Base-by-base conservation (phyloP, 2,113 vertebrate genomes). In the Ancistrus triradiatus region DNA sequence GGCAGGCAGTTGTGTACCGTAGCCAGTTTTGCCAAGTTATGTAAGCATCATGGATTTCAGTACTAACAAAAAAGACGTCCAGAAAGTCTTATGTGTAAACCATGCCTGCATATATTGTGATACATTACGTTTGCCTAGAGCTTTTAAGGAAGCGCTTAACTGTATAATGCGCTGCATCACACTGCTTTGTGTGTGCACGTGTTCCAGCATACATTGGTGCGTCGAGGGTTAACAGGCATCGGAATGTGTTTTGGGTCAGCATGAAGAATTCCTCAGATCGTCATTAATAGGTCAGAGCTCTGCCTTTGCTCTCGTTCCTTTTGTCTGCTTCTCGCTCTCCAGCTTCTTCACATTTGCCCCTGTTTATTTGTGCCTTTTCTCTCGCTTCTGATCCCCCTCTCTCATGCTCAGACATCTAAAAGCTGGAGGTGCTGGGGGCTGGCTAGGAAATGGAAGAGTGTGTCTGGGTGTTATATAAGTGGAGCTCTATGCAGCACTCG, bases 191-290 rank as follows among this genome's bases (percentile, higher is more conserved):
- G 33, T 33, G 35, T 31, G 7, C 27, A 31, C 27, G 19, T 44
- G 13, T 59, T n/a, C 9, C 47, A 27, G 38, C 10, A 11, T 25
- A 48, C 52, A 72, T 70, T 70, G 77, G 82, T 58, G 31, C 69
- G 53, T 75, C 80, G 77, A 73, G 86, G 81, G 83, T 88, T 86
- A 85, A 85, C 75, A 77, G 82, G 77, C 68, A 69, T 57, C 81
- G 81, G 83, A 86, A 85, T 85, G 83, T 77, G 82, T 85, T 86
- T 80, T 70, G 73, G 84, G 79, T 84, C 77, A 78, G 80, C 79
- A 81, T 73, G 69, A 74, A 87, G 78, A 83, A 86, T 85, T 87
- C 84, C 81, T 84, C 78, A 79, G 75, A 79, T 78, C 66, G 78
- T 74, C 80, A 80, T 86, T 88, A 85, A 80, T 85, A 84, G 82